phyloP scores from a whole-genome alignment of 2,113 vertebrate genomes.

The Leucoraja erinaceus region DNA sequence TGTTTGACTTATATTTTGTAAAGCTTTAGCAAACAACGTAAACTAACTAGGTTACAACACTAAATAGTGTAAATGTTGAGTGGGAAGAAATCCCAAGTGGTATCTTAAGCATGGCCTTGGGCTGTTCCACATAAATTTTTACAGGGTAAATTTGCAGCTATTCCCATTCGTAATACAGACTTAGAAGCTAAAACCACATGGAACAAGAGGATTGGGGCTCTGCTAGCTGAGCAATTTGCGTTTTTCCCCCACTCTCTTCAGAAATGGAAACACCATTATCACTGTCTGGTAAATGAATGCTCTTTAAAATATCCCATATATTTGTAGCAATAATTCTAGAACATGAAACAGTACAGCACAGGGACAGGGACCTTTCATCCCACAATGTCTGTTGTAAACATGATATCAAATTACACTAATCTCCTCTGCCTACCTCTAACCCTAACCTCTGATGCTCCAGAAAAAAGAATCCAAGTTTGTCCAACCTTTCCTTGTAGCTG shows the following conservation, averaged over 20 bases:
- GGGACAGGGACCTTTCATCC: no score
- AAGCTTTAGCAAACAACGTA: not conserved
- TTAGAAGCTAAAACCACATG: not conserved
- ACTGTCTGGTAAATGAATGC: not conserved
- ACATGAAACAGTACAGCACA: no score
- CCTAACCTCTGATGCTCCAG: no score
- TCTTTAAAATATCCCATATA: no score
- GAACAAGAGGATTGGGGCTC: not conserved
- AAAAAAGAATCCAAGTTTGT: no score
- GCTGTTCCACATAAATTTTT: not conserved
- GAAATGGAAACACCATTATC: not conserved
- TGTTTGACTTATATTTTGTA: not conserved
- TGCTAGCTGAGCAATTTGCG: not conserved
- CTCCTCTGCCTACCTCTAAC: no score
- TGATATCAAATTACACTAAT: no score
- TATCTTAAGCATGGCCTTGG: conserved; percentile 28
- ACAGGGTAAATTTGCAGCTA: conserved; percentile 17
- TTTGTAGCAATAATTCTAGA: no score
- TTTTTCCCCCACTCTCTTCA: not conserved
- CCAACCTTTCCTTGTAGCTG: no score
- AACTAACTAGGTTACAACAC: not conserved
- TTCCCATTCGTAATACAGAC: conserved; percentile 7
- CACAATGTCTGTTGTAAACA: no score
- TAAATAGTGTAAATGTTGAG: not conserved
- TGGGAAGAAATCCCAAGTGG: not conserved